Evolutionary conservation across 2,888 invertebrate species (phyloP).

Genomic region (Caenorhabditis drosophilae): DNA sequence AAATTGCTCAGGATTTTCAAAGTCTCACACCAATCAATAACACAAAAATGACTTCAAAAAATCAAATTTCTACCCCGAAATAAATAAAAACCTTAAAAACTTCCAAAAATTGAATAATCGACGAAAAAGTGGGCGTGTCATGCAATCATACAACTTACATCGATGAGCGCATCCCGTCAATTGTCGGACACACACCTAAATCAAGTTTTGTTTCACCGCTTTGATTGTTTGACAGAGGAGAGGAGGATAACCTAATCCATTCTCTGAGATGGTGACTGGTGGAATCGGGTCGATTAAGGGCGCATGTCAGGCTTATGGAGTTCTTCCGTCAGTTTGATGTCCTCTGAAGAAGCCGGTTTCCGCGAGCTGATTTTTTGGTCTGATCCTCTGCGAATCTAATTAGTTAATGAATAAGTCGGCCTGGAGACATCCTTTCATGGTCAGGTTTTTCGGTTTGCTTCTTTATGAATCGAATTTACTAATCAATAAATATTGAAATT

Average conservation of each 20-base stretch:
- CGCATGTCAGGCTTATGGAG: conserved; percentile 17
- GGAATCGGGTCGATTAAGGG: conserved; percentile 29
- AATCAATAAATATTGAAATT: too few species aligned
- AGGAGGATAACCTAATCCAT: conserved; percentile 33
- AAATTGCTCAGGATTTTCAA: conserved; percentile 12
- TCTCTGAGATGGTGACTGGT: conserved; percentile 33
- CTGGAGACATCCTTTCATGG: too few species aligned
- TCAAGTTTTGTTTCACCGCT: neutral
- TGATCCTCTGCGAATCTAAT: conserved; percentile 22
- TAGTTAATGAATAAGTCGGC: conserved; percentile 1
- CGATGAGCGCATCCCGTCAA: conserved; percentile 16
- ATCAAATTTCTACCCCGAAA: neutral
- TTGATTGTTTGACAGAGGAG: conserved; percentile 21
- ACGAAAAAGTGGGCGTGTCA: conserved; percentile 8
- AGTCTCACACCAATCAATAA: too few species aligned
- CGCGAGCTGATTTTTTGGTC: conserved; percentile 39
- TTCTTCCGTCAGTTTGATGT: conserved; percentile 25
- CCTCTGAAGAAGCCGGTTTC: conserved; percentile 25
- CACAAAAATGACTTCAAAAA: neutral
- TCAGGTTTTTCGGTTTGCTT: too few species aligned
- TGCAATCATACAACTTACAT: neutral
- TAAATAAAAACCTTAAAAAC: neutral
- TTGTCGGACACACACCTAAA: conserved; percentile 11
- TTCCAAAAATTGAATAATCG: neutral
- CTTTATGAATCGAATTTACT: too few species aligned